Base-by-base conservation (phyloP, 2,113 vertebrate genomes). In the Platanista minor region DNA sequence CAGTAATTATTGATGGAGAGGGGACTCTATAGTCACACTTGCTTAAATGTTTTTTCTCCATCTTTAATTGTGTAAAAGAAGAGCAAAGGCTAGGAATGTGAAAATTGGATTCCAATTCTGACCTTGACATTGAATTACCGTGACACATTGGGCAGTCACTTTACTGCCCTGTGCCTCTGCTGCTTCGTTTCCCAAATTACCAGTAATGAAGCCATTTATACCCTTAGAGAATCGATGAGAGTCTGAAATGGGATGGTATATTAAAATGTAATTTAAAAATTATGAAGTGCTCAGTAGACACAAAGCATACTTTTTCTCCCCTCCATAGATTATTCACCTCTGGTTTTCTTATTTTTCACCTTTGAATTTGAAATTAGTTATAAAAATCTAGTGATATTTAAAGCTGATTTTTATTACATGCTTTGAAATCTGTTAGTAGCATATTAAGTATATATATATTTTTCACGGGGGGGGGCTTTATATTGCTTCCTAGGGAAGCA, bases 291-390 rank as follows among this genome's bases (percentile, higher is more conserved):
- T 88, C 21, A 75, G 36, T 95, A 87, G 81, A 72, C 29, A 72
- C 31, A 86, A 66, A 61, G 39, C n/a, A 93, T 87, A 25, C 18
- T 86, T 29, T 89, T 62, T 36, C 29, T 33, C 23, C 14, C 14
- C 29, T 89, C 13, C 62, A 2, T 57, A 84, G 21, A 36, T 72
- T 61, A 69, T 59, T 80, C 92, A 20, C 15, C 12, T 75, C 20
- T 78, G 81, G 10, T 62, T 89, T 92, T 49, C 23, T 82, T 92
- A 15, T 91, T 74, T 78, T 85, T 43, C 11, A 27, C 4, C 27
- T 95, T 94, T 95, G 93, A 90, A 59, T 90, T 94, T 92, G 54
- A 95, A 93, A 59, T 95, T 93, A 78, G 1, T 96, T 46, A 36
- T 25, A 88, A 96, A 97, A 95, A 77, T 81, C 18, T 54, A 75